Percentiles rank a stretch among this genome's conserved stretches.
Conservation (phyloP, 2,113 vertebrate species). For the Cariama cristata region DNA sequence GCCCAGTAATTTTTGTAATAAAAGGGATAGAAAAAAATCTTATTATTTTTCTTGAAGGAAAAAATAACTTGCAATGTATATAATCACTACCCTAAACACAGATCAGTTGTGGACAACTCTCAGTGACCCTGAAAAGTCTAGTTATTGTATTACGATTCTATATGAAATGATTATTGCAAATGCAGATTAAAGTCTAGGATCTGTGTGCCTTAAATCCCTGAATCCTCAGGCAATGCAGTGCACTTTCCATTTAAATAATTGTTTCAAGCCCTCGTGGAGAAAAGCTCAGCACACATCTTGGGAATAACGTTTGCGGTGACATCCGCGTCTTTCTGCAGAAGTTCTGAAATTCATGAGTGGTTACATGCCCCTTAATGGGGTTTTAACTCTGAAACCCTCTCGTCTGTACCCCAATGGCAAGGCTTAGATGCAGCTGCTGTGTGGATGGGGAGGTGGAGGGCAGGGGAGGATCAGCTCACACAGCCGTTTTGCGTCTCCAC, state of each 20-base stretch:
- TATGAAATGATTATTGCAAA: neutral
- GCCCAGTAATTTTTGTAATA: neutral
- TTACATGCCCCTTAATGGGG: neutral
- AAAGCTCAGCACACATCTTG: neutral
- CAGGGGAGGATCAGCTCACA: neutral
- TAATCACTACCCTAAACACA: neutral
- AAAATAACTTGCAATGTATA: neutral
- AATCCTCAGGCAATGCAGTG: neutral
- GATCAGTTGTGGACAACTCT: neutral
- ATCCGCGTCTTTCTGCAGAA: neutral
- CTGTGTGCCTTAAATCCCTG: neutral
- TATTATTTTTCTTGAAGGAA: neutral
- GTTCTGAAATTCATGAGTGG: neutral
- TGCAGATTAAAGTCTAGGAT: neutral
- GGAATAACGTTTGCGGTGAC: neutral
- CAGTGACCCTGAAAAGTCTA: neutral
- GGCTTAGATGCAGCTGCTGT: slow-evolving; percentile 1
- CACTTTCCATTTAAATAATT: neutral
- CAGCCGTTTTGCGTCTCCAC: neutral
- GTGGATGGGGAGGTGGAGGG: neutral
- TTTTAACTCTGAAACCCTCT: neutral
- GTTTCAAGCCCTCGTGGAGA: neutral
- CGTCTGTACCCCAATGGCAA: neutral
- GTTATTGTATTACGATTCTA: neutral
- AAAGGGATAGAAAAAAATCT: neutral